Conservation (phyloP, 2,797 vertebrate genomes). For the Pempheris klunzingeri region DNA sequence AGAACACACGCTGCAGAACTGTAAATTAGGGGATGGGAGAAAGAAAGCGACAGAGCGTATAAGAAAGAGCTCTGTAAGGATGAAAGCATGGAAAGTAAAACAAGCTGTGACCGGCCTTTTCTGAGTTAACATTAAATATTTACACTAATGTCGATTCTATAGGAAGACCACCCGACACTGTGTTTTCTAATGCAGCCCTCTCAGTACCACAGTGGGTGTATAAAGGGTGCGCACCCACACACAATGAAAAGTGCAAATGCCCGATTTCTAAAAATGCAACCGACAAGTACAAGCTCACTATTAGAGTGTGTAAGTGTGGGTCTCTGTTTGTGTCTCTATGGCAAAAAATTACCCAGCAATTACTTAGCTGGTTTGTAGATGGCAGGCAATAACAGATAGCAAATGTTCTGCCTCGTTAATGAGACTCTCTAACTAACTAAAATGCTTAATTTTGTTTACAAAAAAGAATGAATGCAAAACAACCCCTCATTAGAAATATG, state of each 20-base stretch:
- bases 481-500: neutral
- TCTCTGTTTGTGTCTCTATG: neutral
- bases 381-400: slow-evolving; percentile 48
- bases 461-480: neutral
- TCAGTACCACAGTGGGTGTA: slow-evolving; percentile 35
- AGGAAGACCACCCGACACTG: slow-evolving; percentile 55
- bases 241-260: neutral
- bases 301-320: neutral
- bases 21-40: slow-evolving; percentile 10
- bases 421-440: slow-evolving; percentile 16
- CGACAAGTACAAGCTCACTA: neutral
- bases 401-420: slow-evolving; percentile 62
- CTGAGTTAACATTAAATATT: slow-evolving; percentile 71
- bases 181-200: slow-evolving; percentile 52
- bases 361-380: slow-evolving; percentile 38
- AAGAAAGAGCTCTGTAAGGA: slow-evolving; percentile 19
- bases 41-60: neutral
- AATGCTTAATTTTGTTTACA: slow-evolving; percentile 6
- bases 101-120: slow-evolving; percentile 45
- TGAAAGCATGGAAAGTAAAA: slow-evolving; percentile 41
- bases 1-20: slow-evolving; percentile 1
- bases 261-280: slow-evolving; percentile 5
- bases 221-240: neutral
- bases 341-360: slow-evolving; percentile 19
- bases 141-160: slow-evolving; percentile 55